Percentiles rank a stretch among this genome's conserved stretches.
Evolutionary conservation across 2,797 vertebrate species (phyloP).

Genomic region (Sciurus vulgaris): DNA sequence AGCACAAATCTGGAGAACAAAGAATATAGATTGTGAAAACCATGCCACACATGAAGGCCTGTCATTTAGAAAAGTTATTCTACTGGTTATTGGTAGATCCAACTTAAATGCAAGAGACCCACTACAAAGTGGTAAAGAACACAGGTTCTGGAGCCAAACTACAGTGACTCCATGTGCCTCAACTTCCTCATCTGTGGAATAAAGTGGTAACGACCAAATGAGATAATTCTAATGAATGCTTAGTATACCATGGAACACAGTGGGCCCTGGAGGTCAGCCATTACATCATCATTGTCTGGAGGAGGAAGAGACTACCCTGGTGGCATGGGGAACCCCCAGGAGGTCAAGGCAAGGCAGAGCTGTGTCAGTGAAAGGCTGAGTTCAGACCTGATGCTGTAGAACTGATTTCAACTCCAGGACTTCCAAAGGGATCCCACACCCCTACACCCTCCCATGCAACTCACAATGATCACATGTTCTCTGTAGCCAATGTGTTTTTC

Average conservation of each 20-base stretch:
- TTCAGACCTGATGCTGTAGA: background rate
- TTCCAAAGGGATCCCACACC: background rate
- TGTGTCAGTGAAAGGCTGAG: background rate
- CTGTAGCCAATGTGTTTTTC: background rate
- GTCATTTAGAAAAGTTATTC: background rate
- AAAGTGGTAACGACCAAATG: background rate
- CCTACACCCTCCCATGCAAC: background rate
- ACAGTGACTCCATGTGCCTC: background rate
- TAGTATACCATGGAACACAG: background rate
- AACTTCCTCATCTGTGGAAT: constrained; percentile 16
- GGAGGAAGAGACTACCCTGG: background rate
- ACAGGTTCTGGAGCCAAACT: background rate
- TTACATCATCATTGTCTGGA: background rate
- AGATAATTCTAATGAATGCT: background rate
- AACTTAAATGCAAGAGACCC: background rate
- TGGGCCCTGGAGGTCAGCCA: background rate
- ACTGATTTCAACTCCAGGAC: background rate
- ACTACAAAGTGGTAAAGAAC: background rate
- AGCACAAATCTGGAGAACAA: background rate
- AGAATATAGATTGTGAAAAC: background rate
- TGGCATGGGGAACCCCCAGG: background rate
- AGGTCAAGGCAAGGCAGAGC: background rate
- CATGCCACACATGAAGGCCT: background rate
- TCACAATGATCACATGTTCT: background rate
- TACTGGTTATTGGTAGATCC: background rate